A percentile compares a stretch with the other conserved stretches of the same genome.
Conservation (phyloP, 2,797 vertebrate species). For the Chelidonichthys spinosus region DNA sequence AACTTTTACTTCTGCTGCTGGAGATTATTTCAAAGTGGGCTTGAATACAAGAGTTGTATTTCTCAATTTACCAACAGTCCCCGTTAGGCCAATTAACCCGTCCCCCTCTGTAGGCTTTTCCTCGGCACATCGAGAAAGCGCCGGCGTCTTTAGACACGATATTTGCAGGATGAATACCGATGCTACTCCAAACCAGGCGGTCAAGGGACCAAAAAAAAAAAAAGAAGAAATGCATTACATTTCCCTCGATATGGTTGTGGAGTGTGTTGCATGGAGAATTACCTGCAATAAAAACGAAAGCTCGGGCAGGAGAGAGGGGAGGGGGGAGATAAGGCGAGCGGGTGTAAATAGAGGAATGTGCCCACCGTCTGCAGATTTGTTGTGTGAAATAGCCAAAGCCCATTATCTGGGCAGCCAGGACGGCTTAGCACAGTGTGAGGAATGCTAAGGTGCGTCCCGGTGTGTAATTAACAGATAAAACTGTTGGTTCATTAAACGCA, state of each 20-base stretch:
- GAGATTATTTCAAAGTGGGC: slow-evolving; percentile 23
- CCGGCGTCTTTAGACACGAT: slow-evolving; percentile 41
- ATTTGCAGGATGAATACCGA: slow-evolving; percentile 54
- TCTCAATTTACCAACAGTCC: slow-evolving; percentile 34
- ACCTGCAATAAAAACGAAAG: slow-evolving; percentile 75
- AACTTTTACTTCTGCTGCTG: slow-evolving; percentile 7
- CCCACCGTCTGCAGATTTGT: slow-evolving; percentile 70
- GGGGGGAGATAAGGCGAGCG: slow-evolving; percentile 70
- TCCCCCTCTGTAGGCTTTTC: slow-evolving; percentile 20
- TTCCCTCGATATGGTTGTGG: slow-evolving; percentile 49
- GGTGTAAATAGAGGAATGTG: slow-evolving; percentile 64
- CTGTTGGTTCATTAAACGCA: slow-evolving; percentile 87
- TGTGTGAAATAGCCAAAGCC: slow-evolving; percentile 77
- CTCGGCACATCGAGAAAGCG: slow-evolving; percentile 30
- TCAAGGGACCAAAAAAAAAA: slow-evolving; percentile 64
- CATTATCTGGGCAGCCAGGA: slow-evolving; percentile 80
- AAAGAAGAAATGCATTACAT: slow-evolving; percentile 69
- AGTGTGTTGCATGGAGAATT: slow-evolving; percentile 73
- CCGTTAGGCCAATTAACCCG: slow-evolving; percentile 59
- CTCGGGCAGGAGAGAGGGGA: slow-evolving; percentile 50
- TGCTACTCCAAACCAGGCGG: slow-evolving; percentile 56
- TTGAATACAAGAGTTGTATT: slow-evolving; percentile 38
- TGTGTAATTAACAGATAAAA: slow-evolving; percentile 90
- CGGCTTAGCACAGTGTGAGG: slow-evolving; percentile 72
- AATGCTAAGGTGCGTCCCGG: slow-evolving; percentile 81